These are phyloP conservation scores for Lepidocolaptes lacrymiger DNA, from an alignment of 2,797 vertebrate species.

Conservation along the genomic window DNA sequence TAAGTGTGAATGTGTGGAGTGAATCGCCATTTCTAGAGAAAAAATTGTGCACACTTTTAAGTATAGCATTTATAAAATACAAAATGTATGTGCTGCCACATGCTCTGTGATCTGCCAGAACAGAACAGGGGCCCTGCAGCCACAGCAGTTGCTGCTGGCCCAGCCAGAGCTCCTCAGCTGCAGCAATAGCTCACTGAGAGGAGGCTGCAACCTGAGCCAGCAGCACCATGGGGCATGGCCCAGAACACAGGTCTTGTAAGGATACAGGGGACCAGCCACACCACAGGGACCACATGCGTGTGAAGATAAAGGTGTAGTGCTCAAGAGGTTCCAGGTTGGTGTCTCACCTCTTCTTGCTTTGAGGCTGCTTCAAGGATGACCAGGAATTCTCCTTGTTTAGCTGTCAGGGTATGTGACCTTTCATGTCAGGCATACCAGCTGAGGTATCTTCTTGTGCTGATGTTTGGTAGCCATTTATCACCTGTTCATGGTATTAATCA, in stretches of 20 bases:
- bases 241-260: background rate
- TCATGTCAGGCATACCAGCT: background rate
- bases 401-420: background rate
- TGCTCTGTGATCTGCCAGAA: background rate
- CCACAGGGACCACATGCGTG: accelerated
- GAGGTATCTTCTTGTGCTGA: background rate
- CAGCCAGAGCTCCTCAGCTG: background rate
- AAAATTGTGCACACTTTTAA: background rate
- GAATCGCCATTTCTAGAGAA: background rate
- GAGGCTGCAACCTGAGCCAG: background rate
- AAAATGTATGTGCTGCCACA: accelerated
- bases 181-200: background rate
- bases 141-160: background rate
- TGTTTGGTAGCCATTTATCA: background rate
- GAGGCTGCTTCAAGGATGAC: background rate
- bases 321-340: background rate
- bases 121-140: background rate
- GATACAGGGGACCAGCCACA: background rate
- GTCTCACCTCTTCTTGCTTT: background rate
- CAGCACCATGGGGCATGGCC: accelerated
- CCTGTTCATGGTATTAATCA: background rate
- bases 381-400: background rate
- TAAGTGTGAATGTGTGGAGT: background rate
- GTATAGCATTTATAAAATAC: background rate
- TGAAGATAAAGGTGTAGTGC: background rate